Evolutionary conservation across 1,140 invertebrate species (phyloP).

Genomic region (Panagrolaimus sp.): DNA sequence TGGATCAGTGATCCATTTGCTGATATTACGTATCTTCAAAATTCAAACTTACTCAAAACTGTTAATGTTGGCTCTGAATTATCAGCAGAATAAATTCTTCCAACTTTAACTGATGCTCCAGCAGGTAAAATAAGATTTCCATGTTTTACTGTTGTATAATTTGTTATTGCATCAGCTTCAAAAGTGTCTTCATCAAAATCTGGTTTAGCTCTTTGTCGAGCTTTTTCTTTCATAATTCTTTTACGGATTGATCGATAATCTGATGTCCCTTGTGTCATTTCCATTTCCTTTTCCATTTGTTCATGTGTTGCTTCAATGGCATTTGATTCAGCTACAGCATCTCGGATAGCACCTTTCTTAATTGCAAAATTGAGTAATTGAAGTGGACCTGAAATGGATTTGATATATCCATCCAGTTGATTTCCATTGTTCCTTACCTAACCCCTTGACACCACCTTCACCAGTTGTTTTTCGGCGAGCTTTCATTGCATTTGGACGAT

Average conservation of each 20-base stretch:
- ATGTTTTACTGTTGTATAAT: not conserved
- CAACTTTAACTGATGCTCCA: not conserved
- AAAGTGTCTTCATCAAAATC: slow-evolving; percentile 41
- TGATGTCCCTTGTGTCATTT: slow-evolving; percentile 26
- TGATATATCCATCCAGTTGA: slow-evolving; percentile 36
- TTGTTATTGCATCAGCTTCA: slow-evolving; percentile 29
- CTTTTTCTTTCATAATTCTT: slow-evolving; percentile 35
- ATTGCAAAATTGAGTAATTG: slow-evolving; percentile 73
- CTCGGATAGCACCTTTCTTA: slow-evolving; percentile 67
- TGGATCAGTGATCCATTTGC: too few species aligned
- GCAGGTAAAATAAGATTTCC: not conserved
- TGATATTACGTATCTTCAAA: too few species aligned
- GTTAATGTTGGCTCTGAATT: too few species aligned
- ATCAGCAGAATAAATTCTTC: not conserved
- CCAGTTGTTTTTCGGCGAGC: slow-evolving; percentile 44
- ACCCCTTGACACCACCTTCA: slow-evolving; percentile 35
- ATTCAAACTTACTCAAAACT: too few species aligned
- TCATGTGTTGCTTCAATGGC: slow-evolving; percentile 40
- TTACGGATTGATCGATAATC: slow-evolving; percentile 33
- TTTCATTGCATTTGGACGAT: slow-evolving; percentile 5
- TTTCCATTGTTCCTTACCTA: not conserved
- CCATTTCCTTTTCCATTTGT: slow-evolving; percentile 33
- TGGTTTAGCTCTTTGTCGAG: slow-evolving; percentile 32
- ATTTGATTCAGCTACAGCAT: slow-evolving; percentile 42
- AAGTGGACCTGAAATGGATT: slow-evolving; percentile 52